Percentiles rank a stretch among this genome's conserved stretches.
Evolutionary conservation across 1,140 invertebrate species (phyloP).

Genomic region (Drosophila jambulina): DNA sequence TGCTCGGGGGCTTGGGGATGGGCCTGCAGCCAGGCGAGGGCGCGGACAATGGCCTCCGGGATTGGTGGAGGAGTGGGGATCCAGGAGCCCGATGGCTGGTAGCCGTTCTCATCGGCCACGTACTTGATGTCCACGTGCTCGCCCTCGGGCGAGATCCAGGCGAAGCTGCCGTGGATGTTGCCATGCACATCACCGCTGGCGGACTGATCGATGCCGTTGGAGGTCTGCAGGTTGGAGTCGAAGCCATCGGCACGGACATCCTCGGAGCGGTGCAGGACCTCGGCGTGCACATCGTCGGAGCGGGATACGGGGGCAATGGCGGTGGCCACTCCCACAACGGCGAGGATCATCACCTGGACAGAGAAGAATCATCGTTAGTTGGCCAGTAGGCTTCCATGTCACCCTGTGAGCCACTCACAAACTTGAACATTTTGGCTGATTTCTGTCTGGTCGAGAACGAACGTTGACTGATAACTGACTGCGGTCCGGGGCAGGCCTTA

Average conservation of each 20-base stretch:
- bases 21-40: conserved; percentile 34
- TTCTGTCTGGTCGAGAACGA: conserved; percentile 49
- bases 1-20: conserved; percentile 35
- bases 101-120: conserved; percentile 87
- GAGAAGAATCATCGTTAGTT: neutral
- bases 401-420: conserved; percentile 51
- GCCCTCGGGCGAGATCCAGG: conserved; percentile 78
- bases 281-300: conserved; percentile 56
- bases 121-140: conserved; percentile 85
- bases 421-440: conserved; percentile 73
- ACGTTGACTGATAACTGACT: conserved; percentile 64
- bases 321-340: conserved; percentile 63
- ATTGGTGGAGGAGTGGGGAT: conserved; percentile 89
- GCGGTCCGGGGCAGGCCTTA: conserved; percentile 23
- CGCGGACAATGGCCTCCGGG: conserved; percentile 87
- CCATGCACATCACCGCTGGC: conserved; percentile 75
- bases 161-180: conserved; percentile 55
- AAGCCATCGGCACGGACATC: conserved; percentile 65
- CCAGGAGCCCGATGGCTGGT: conserved; percentile 84
- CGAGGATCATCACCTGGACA: conserved; percentile 61
- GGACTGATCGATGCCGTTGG: conserved; percentile 86
- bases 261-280: conserved; percentile 23
- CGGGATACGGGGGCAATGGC: conserved; percentile 37
- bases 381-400: neutral
- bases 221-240: conserved; percentile 85